These are phyloP conservation scores for Stichodactyla mertensii DNA, from an alignment of 64 coral and sea anemone genomes.

Conservation along the genomic window DNA sequence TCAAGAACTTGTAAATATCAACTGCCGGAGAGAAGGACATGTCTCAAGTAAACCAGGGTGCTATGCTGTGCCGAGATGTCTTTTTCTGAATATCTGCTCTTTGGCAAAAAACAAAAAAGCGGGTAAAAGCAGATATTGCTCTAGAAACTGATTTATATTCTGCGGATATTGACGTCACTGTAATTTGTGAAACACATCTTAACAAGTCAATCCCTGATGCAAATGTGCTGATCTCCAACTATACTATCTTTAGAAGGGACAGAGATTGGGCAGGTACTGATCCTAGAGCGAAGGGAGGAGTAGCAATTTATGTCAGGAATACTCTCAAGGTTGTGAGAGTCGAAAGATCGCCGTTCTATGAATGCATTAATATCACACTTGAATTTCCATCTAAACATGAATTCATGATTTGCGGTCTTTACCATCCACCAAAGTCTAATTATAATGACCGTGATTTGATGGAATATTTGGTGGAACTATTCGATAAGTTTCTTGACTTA, in stretches of 20 bases:
- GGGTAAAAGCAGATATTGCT: constrained; percentile 34
- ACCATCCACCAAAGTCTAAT: constrained; percentile 19
- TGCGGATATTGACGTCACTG: constrained; percentile 33
- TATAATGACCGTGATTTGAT: constrained; percentile 14
- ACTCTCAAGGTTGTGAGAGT: constrained; percentile 12
- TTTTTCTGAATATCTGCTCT: constrained; percentile 44
- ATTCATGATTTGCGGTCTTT: constrained; percentile 40
- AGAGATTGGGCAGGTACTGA: constrained; percentile 36
- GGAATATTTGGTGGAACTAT: constrained; percentile 1
- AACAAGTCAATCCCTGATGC: not conserved
- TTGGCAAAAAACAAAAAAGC: constrained; percentile 49
- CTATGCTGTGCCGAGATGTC: not conserved
- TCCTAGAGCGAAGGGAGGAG: constrained; percentile 48
- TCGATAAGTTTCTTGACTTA: constrained; percentile 20
- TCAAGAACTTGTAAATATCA: not conserved
- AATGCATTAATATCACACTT: constrained; percentile 32
- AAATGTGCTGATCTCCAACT: no score
- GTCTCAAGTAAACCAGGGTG: not conserved
- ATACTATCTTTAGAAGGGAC: constrained; percentile 33
- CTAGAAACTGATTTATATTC: constrained; percentile 37
- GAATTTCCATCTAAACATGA: constrained; percentile 35
- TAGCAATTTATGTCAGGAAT: constrained; percentile 41
- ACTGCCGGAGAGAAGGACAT: not conserved
- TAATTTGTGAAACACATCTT: constrained; percentile 45
- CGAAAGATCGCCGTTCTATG: not conserved